Evolutionary conservation across 2,797 vertebrate genomes (phyloP).

Genomic region (Brotula barbata): DNA sequence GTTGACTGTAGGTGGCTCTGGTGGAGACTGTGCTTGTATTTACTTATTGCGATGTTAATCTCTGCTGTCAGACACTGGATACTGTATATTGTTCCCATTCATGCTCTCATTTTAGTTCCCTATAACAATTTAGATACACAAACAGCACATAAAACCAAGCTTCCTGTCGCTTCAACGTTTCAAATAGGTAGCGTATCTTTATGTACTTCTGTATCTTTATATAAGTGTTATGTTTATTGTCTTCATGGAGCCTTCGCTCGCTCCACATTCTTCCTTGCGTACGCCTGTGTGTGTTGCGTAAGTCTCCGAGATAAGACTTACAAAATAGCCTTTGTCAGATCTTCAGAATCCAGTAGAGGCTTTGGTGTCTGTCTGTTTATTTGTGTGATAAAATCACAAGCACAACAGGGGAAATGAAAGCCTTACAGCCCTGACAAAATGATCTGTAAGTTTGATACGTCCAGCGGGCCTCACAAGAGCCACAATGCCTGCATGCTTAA

Average conservation of each 20-base stretch:
- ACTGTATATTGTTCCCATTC: background rate
- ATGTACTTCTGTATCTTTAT: background rate
- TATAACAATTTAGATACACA: background rate
- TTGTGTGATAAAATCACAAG: slow-evolving; percentile 63
- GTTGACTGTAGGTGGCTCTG: too few relatives aligned
- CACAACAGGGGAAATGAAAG: slow-evolving; percentile 67
- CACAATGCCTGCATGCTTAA: slow-evolving; percentile 24
- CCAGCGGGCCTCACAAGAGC: slow-evolving; percentile 44
- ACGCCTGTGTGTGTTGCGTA: slow-evolving; percentile 35
- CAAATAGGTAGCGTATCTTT: slow-evolving; percentile 6
- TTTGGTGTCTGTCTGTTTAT: slow-evolving; percentile 59
- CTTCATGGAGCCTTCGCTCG: slow-evolving; percentile 13
- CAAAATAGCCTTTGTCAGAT: slow-evolving; percentile 56
- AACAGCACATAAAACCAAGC: background rate
- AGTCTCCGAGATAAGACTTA: slow-evolving; percentile 59
- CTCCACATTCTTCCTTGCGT: slow-evolving; percentile 2
- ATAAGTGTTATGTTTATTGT: slow-evolving; percentile 20
- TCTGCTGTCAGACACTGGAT: background rate
- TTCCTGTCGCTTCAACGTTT: slow-evolving; percentile 6
- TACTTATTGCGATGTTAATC: too few relatives aligned
- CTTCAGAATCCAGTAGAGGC: slow-evolving; percentile 48
- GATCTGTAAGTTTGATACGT: slow-evolving; percentile 56
- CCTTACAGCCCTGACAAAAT: slow-evolving; percentile 47
- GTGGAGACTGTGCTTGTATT: too few relatives aligned
- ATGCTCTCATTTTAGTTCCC: background rate